Percentiles rank a stretch among this genome's conserved stretches.
Conservation (phyloP, 2,888 invertebrate species). For the Scotopteryx bipunctaria region DNA sequence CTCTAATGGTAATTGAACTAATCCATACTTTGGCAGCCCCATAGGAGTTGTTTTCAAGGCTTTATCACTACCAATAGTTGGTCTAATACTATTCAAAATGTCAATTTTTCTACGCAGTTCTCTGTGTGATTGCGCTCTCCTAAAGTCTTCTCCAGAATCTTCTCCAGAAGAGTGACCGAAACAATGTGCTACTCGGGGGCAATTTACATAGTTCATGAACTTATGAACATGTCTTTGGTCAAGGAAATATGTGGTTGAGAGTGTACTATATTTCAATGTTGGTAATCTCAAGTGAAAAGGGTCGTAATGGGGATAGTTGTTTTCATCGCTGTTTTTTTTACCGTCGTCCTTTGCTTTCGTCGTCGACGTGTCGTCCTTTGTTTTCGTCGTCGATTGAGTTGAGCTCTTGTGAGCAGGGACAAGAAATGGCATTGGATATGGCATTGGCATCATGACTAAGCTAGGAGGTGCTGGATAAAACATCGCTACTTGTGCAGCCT, state of each 20-base stretch:
- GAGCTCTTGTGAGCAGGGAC: neutral
- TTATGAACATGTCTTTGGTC: no score
- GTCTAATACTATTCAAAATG: slow-evolving; percentile 5
- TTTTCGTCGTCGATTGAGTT: neutral
- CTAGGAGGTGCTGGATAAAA: neutral
- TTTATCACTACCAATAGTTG: slow-evolving; percentile 1
- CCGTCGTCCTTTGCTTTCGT: neutral
- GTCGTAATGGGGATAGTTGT: no score
- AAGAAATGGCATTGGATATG: slow-evolving; percentile 17
- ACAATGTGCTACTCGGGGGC: neutral
- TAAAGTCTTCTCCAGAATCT: neutral
- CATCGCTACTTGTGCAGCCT: neutral
- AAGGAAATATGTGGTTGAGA: no score
- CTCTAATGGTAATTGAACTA: slow-evolving; percentile 1
- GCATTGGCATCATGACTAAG: slow-evolving; percentile 15
- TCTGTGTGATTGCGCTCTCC: neutral
- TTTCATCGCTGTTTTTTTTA: no score
- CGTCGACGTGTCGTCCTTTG: no score
- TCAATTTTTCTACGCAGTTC: neutral
- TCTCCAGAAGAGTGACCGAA: neutral
- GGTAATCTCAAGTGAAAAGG: no score
- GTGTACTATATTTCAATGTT: no score
- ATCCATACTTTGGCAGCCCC: slow-evolving; percentile 10
- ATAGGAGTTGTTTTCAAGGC: neutral
- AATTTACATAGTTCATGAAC: no score